These are phyloP conservation scores for Marmota flaviventris DNA, from an alignment of 2,113 vertebrate genomes.

Conservation along the genomic window DNA sequence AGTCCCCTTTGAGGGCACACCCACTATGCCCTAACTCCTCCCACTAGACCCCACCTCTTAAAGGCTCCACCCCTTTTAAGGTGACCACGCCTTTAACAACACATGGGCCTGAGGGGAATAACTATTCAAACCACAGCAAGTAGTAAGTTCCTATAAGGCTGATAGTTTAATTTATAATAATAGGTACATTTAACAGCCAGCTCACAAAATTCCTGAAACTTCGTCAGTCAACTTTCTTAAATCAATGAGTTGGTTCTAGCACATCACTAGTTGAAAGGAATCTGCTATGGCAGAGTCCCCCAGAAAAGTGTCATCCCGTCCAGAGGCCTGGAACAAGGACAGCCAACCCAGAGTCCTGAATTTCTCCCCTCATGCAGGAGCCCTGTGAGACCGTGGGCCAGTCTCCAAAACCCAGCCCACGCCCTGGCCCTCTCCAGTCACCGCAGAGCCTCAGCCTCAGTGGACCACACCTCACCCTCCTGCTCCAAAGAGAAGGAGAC, in stretches of 20 bases:
- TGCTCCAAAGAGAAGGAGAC: neutral
- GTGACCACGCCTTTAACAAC: neutral
- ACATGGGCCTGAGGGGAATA: neutral
- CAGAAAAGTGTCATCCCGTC: neutral
- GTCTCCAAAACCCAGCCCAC: too few species aligned
- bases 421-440: neutral
- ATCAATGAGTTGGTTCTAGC: neutral
- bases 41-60: neutral
- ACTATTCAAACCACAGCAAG: neutral
- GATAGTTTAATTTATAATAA: conserved; percentile 10
- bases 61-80: neutral
- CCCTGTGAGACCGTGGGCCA: neutral
- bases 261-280: too few species aligned
- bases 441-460: neutral
- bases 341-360: neutral
- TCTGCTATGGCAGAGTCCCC: fast-evolving
- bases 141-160: neutral
- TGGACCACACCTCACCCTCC: neutral
- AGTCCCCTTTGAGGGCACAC: neutral
- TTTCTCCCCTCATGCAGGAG: neutral
- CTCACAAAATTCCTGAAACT: neutral
- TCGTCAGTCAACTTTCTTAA: neutral
- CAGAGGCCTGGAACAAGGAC: neutral
- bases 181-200: neutral
- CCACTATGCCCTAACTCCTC: neutral